phyloP scores from a whole-genome alignment of 2,113 vertebrate genomes.

The Candoia aspera region DNA sequence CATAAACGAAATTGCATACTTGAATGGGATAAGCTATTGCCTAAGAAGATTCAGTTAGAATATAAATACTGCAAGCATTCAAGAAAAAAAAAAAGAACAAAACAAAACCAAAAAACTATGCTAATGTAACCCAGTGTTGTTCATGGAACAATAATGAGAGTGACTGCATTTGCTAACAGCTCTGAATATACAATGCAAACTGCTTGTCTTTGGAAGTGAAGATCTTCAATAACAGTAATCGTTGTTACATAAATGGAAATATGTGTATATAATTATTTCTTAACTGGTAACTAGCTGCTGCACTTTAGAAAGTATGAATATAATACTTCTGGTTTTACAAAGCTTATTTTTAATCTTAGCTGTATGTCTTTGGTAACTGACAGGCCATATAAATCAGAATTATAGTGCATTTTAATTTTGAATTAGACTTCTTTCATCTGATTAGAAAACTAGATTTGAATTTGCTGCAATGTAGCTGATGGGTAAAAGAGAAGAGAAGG shows the following conservation, averaged over 20 bases:
- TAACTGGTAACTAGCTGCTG: neutral
- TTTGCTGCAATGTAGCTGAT: neutral
- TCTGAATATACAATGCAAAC: conserved; percentile 4
- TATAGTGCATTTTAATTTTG: conserved; percentile 11
- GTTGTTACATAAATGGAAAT: conserved; percentile 19
- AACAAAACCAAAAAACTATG: neutral
- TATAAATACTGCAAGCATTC: neutral
- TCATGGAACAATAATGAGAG: neutral
- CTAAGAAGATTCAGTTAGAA: neutral
- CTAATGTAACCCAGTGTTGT: neutral
- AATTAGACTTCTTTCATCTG: neutral
- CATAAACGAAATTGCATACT: neutral
- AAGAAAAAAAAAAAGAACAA: neutral
- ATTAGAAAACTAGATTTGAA: neutral
- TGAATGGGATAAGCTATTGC: neutral
- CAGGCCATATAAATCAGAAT: conserved; percentile 12
- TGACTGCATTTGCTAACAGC: conserved; percentile 34
- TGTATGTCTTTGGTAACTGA: conserved; percentile 8
- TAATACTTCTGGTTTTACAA: neutral
- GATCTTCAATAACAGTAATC: neutral
- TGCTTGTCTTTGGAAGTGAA: conserved; percentile 17
- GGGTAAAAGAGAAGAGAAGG: neutral
- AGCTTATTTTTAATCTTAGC: neutral
- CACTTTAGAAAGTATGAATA: conserved; percentile 15
- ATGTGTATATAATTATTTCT: conserved; percentile 24